Evolutionary conservation across 1,140 invertebrate species (phyloP).

Genomic region (Mycetomoellerius zeteki): DNA sequence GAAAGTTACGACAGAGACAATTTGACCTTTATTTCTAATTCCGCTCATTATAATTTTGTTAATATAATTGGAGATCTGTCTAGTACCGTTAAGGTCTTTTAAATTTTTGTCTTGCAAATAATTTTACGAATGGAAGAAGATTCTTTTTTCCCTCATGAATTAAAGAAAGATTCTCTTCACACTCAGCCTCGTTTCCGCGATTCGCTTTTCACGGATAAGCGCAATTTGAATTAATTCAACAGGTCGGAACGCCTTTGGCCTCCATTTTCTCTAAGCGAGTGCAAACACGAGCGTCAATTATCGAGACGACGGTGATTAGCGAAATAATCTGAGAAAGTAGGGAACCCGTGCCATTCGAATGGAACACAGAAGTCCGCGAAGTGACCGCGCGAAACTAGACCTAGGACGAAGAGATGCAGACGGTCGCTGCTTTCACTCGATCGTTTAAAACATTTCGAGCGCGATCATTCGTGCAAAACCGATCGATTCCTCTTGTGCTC

Average conservation of each 20-base stretch:
- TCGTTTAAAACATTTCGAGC: slow-evolving; percentile 36
- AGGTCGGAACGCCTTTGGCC: slow-evolving; percentile 42
- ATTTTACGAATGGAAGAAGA: not conserved
- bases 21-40: not conserved
- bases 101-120: not conserved
- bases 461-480: slow-evolving; percentile 71
- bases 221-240: slow-evolving; percentile 44
- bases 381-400: slow-evolving; percentile 32
- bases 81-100: not conserved
- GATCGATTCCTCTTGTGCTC: slow-evolving; percentile 42
- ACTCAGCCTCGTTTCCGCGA: slow-evolving; percentile 42
- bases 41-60: not conserved
- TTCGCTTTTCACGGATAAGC: slow-evolving; percentile 8
- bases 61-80: not conserved
- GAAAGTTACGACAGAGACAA: not conserved
- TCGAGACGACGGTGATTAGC: slow-evolving; percentile 48
- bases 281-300: slow-evolving; percentile 38
- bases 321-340: slow-evolving; percentile 55
- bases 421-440: slow-evolving; percentile 67
- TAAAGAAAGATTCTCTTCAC: not conserved
- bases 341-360: slow-evolving; percentile 44
- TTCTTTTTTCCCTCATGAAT: not conserved
- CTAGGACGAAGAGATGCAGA: slow-evolving; percentile 11
- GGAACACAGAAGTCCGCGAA: slow-evolving; percentile 1
- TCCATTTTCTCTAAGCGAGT: slow-evolving; percentile 49